Evolutionary conservation across 2,888 invertebrate genomes (phyloP).

Genomic region (Tanaodytes sp.): DNA sequence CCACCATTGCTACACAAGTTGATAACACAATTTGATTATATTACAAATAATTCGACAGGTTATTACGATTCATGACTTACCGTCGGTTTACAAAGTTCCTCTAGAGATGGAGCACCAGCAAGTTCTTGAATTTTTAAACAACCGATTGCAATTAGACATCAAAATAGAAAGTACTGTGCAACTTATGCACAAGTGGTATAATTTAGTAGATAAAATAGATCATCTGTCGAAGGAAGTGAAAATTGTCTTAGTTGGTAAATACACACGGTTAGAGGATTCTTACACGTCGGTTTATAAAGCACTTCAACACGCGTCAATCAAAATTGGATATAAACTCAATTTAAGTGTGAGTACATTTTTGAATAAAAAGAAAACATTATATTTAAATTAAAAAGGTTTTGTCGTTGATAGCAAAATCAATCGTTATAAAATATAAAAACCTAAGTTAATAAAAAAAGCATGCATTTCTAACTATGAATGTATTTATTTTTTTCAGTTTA

Average conservation of each 20-base stretch:
- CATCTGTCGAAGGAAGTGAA: slow-evolving; percentile 86
- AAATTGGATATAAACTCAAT: slow-evolving; percentile 87
- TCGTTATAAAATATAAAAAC: no score
- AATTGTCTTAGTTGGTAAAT: slow-evolving; percentile 96
- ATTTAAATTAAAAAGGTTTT: no score
- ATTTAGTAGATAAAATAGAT: slow-evolving; percentile 88
- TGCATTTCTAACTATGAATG: no score
- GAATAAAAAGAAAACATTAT: no score
- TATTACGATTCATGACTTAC: slow-evolving; percentile 93
- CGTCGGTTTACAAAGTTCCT: slow-evolving; percentile 96
- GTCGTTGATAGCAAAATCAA: no score
- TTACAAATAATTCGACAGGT: no score
- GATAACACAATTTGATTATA: no score
- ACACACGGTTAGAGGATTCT: slow-evolving; percentile 94
- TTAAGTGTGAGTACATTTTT: slow-evolving; percentile 79
- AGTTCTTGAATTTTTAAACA: slow-evolving; percentile 86
- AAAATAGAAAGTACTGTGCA: slow-evolving; percentile 79
- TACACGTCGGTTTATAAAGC: slow-evolving; percentile 98
- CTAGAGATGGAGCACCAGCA: slow-evolving; percentile 92
- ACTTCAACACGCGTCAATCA: slow-evolving; percentile 92
- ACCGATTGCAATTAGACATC: slow-evolving; percentile 82
- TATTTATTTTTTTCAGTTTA: slow-evolving; percentile 78
- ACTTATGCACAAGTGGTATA: slow-evolving; percentile 89
- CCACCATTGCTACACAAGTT: no score
- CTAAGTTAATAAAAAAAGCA: no score